Conservation (phyloP, 1,140 invertebrate species). For the Conus betulinus region DNA sequence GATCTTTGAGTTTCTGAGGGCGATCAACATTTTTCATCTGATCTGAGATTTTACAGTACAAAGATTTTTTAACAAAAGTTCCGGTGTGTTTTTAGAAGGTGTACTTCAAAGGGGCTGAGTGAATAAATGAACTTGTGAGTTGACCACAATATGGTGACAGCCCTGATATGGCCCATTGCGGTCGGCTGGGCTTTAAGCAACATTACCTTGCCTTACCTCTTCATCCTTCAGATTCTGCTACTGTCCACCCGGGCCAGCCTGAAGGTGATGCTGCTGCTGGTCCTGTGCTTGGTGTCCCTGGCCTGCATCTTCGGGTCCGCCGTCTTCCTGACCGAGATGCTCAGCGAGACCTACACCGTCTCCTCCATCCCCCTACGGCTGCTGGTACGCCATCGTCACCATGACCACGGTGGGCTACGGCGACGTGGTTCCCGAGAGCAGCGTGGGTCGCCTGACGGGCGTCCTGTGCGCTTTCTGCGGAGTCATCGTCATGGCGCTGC, state of each 20-base stretch:
- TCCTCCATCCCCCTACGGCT: conserved; percentile 90
- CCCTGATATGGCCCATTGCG: too few relatives aligned
- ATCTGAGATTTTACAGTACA: too few relatives aligned
- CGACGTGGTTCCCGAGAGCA: conserved; percentile 59
- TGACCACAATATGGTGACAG: too few relatives aligned
- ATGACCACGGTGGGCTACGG: conserved; percentile 99
- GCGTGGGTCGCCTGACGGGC: conserved; percentile 80
- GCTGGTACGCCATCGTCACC: conserved; percentile 98
- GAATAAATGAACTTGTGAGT: too few relatives aligned
- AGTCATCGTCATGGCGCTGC: conserved; percentile 90
- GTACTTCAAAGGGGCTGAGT: too few relatives aligned
- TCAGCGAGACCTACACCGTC: conserved; percentile 47
- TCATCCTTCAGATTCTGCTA: conserved; percentile 83
- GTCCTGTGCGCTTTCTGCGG: conserved; percentile 90
- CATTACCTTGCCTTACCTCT: too few relatives aligned
- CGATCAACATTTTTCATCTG: too few relatives aligned
- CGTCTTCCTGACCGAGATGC: conserved; percentile 56
- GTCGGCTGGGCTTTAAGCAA: too few relatives aligned
- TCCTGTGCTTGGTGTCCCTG: conserved; percentile 56
- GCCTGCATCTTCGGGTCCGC: conserved; percentile 59
- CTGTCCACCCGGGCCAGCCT: conserved; percentile 80
- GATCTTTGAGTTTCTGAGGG: too few relatives aligned
- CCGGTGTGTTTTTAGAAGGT: too few relatives aligned
- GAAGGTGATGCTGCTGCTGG: conserved; percentile 57
- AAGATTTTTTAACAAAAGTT: too few relatives aligned